Percentiles rank a stretch among this genome's conserved stretches.
Evolutionary conservation across 2,113 vertebrate genomes (phyloP).

Genomic region (Lontra canadensis): DNA sequence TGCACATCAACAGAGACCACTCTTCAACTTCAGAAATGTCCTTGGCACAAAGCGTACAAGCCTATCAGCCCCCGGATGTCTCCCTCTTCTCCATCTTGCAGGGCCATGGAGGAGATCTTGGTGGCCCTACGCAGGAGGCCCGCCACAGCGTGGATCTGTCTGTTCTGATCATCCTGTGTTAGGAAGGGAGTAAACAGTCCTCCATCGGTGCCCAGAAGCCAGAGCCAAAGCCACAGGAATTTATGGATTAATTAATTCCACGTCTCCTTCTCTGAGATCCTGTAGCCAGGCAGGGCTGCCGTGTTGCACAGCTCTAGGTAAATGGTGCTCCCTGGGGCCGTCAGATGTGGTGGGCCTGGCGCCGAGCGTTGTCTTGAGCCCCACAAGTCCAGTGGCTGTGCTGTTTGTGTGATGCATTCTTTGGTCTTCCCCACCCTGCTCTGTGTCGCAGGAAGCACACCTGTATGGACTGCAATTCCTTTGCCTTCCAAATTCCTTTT

Average conservation of each 20-base stretch:
- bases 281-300: neutral
- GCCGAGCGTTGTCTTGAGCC: neutral
- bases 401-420: accelerated
- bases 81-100: neutral
- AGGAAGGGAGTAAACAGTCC: neutral
- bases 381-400: neutral
- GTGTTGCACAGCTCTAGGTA: neutral
- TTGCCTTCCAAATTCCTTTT: neutral
- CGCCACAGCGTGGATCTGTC: neutral
- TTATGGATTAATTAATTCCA: neutral
- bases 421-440: neutral
- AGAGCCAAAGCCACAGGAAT: neutral
- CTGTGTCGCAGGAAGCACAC: neutral
- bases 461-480: too few species aligned
- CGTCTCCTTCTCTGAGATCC: neutral
- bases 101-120: neutral
- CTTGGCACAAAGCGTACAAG: neutral
- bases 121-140: neutral
- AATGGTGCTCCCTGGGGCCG: neutral
- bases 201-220: neutral
- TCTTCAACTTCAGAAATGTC: slow-evolving; percentile 51
- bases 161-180: neutral
- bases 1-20: neutral
- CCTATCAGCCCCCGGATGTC: neutral
- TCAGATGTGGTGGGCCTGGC: too few species aligned